Evolutionary conservation across 1,140 invertebrate genomes (phyloP).

Genomic region (Psilanteris sp.): DNA sequence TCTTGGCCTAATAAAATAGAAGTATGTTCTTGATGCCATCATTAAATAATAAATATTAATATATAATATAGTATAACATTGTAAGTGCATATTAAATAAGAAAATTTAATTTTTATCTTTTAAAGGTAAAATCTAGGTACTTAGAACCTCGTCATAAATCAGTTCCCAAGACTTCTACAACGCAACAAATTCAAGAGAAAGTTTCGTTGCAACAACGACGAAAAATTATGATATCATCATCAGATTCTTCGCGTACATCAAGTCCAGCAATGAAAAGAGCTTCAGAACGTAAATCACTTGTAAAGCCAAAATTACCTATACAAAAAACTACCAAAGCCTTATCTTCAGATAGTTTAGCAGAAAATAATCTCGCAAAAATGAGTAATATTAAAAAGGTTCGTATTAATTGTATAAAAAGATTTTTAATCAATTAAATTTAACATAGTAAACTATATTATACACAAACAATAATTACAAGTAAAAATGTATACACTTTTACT

Average conservation of each 20-base stretch:
- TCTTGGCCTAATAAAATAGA: slow-evolving; percentile 79
- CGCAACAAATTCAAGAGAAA: slow-evolving; percentile 69
- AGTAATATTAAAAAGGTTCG: slow-evolving; percentile 63
- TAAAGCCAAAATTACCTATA: slow-evolving; percentile 75
- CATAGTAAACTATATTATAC: no score
- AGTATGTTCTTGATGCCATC: no score
- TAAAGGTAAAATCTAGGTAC: slow-evolving; percentile 81
- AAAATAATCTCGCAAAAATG: slow-evolving; percentile 69
- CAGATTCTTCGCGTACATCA: slow-evolving; percentile 83
- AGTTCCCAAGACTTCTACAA: slow-evolving; percentile 65
- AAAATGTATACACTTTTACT: no score
- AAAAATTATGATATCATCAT: slow-evolving; percentile 81
- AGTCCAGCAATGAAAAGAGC: slow-evolving; percentile 83
- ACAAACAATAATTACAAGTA: no score
- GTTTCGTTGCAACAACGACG: slow-evolving; percentile 67
- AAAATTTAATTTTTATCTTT: slow-evolving; percentile 19
- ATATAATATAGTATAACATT: no score
- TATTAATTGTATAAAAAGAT: no score
- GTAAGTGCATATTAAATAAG: no score
- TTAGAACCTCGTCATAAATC: slow-evolving; percentile 79
- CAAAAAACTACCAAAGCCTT: slow-evolving; percentile 77
- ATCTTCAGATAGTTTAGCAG: slow-evolving; percentile 80
- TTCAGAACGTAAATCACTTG: slow-evolving; percentile 71
- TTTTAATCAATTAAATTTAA: no score
- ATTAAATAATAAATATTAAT: no score